A percentile compares a stretch with the other conserved stretches of the same genome.
These are phyloP conservation scores for Oscheius sp. DNA, from an alignment of 2,888 invertebrate genomes.

Conservation along the genomic window DNA sequence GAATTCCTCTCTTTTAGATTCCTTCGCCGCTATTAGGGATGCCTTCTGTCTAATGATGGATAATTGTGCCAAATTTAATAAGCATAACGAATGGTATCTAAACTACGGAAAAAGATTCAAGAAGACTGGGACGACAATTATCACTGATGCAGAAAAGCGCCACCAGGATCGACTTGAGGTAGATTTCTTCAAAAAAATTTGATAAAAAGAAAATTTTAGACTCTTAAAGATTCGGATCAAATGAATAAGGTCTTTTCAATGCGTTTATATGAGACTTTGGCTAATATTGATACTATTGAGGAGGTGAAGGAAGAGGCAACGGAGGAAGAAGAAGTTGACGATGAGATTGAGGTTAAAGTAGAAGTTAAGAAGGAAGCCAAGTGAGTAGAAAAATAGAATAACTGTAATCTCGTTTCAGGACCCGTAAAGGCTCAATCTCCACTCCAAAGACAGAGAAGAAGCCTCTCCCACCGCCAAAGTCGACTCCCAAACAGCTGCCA, in stretches of 20 bases:
- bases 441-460: neutral
- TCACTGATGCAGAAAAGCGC: constrained; percentile 4
- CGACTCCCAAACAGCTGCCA: no score
- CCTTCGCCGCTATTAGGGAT: constrained; percentile 81
- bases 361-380: neutral
- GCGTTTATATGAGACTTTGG: neutral
- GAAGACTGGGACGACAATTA: neutral
- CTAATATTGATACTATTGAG: no score
- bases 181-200: no score
- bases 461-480: neutral
- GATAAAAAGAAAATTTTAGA: no score
- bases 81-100: constrained; percentile 47
- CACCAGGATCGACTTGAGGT: no score
- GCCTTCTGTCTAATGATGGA: constrained; percentile 95
- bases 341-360: neutral
- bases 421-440: neutral
- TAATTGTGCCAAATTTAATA: constrained; percentile 89
- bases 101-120: constrained; percentile 47
- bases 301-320: neutral
- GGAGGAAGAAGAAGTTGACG: neutral
- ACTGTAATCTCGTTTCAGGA: no score
- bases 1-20: no score
- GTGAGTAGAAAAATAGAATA: no score
- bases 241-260: neutral
- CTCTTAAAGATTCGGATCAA: neutral